A percentile compares a stretch with the other conserved stretches of the same genome.
Evolutionary conservation across 2,888 invertebrate species (phyloP).

Genomic region (Drosophila niveifrons): DNA sequence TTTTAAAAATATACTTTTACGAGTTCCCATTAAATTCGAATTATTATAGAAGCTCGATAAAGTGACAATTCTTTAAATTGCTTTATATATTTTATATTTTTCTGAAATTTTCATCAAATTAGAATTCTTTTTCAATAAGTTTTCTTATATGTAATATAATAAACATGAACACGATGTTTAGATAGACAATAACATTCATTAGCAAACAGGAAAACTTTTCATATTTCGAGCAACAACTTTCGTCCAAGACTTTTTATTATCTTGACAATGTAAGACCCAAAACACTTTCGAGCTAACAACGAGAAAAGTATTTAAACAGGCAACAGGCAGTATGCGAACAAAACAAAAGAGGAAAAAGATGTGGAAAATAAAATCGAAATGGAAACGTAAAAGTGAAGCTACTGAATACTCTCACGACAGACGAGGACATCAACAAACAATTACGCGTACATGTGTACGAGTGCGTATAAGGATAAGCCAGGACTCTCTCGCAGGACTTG

Average conservation of each 20-base stretch:
- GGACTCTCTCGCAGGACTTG: slow-evolving; percentile 1
- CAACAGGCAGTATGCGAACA: slow-evolving; percentile 46
- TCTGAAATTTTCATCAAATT: no score
- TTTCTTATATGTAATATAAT: not conserved
- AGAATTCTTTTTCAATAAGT: not conserved
- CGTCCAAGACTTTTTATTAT: not conserved
- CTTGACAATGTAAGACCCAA: slow-evolving; percentile 1
- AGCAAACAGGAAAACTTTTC: not conserved
- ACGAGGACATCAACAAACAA: slow-evolving; percentile 76
- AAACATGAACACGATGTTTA: not conserved
- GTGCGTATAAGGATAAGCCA: slow-evolving; percentile 10
- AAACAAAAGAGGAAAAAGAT: slow-evolving; percentile 14
- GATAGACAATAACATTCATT: not conserved
- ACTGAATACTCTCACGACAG: slow-evolving; percentile 77
- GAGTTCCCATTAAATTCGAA: no score
- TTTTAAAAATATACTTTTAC: no score
- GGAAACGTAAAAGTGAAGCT: slow-evolving; percentile 27
- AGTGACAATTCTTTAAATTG: no score
- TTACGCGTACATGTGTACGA: slow-evolving; percentile 75
- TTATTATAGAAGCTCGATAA: no score
- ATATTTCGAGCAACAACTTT: not conserved
- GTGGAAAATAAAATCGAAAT: slow-evolving; percentile 9
- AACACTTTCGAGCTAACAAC: slow-evolving; percentile 8
- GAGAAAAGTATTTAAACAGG: slow-evolving; percentile 28
- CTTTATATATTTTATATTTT: no score